Evolutionary conservation across 2,113 vertebrate genomes (phyloP).

Genomic region (Cyphomyrus discorhynchus): DNA sequence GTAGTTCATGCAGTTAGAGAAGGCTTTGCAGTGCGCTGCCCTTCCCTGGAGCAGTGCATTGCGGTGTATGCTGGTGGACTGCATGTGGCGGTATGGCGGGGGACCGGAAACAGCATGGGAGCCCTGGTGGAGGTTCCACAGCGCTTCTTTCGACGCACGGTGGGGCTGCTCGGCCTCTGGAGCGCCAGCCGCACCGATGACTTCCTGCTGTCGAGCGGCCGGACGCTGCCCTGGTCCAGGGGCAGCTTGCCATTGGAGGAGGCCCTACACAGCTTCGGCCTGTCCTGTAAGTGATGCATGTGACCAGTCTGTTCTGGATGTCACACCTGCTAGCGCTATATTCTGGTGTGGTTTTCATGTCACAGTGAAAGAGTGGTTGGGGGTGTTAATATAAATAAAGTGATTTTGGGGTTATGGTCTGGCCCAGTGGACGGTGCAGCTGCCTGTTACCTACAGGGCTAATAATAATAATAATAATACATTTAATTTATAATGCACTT

Average conservation of each 20-base stretch:
- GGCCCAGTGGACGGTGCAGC: neutral
- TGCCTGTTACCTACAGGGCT: neutral
- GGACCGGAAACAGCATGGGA: constrained; percentile 39
- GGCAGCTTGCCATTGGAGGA: constrained; percentile 49
- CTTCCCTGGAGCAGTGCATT: constrained; percentile 43
- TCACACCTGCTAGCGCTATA: neutral
- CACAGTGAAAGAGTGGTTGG: neutral
- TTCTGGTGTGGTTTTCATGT: neutral
- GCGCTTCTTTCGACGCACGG: constrained; percentile 60
- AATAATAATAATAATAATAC: too few relatives aligned
- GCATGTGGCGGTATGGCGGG: constrained; percentile 53
- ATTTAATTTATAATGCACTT: too few relatives aligned
- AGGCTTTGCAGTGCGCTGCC: constrained; percentile 58
- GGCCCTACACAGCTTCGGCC: constrained; percentile 54
- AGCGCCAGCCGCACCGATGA: constrained; percentile 56
- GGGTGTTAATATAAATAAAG: neutral
- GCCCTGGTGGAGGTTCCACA: constrained; percentile 61
- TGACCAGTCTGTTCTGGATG: neutral
- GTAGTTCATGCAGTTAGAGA: constrained; percentile 38
- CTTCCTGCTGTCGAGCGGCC: constrained; percentile 64
- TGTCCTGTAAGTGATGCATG: constrained; percentile 62
- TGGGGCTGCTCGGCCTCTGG: constrained; percentile 70
- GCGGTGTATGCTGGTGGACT: constrained; percentile 60
- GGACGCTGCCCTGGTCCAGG: constrained; percentile 31
- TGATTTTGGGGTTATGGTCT: neutral